Percentiles rank a stretch among this genome's conserved stretches.
Evolutionary conservation across 2,888 invertebrate genomes (phyloP).

Genomic region (Metallyticus violacea): DNA sequence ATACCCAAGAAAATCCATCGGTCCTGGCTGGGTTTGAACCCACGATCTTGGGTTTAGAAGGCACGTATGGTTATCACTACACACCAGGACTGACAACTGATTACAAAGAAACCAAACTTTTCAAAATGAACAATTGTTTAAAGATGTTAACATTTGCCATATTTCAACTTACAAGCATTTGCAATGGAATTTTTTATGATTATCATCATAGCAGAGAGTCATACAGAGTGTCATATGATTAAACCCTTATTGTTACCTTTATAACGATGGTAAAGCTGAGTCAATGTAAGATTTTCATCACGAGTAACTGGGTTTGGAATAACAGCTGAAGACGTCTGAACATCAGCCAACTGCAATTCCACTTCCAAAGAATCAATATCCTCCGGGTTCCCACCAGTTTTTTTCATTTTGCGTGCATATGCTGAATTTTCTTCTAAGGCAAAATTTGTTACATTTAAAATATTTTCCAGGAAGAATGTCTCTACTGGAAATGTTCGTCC

Average conservation of each 20-base stretch:
- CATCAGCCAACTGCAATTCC: conserved; percentile 63
- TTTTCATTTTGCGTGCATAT: conserved; percentile 63
- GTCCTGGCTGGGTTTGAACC: too few species aligned
- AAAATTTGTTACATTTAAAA: conserved; percentile 68
- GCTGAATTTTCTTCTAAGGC: conserved; percentile 61
- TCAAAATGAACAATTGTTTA: too few species aligned
- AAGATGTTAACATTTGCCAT: too few species aligned
- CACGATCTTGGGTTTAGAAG: too few species aligned
- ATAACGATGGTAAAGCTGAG: conserved; percentile 67
- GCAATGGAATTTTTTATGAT: too few species aligned
- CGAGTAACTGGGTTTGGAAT: conserved; percentile 60
- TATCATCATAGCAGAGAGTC: too few species aligned
- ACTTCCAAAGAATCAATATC: conserved; percentile 49
- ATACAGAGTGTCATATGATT: too few species aligned
- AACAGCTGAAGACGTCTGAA: conserved; percentile 53
- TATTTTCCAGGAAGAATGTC: conserved; percentile 77
- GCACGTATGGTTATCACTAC: too few species aligned
- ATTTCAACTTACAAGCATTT: too few species aligned
- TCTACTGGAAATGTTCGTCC: conserved; percentile 79
- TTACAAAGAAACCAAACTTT: too few species aligned
- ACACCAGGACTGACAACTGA: too few species aligned
- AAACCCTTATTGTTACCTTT: conserved; percentile 46
- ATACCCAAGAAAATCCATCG: too few species aligned
- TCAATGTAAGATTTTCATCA: conserved; percentile 69
- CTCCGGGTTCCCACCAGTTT: conserved; percentile 46